A percentile compares a stretch with the other conserved stretches of the same genome.
Evolutionary conservation across 2,888 invertebrate species (phyloP).

Genomic region (Uropetala carovei): DNA sequence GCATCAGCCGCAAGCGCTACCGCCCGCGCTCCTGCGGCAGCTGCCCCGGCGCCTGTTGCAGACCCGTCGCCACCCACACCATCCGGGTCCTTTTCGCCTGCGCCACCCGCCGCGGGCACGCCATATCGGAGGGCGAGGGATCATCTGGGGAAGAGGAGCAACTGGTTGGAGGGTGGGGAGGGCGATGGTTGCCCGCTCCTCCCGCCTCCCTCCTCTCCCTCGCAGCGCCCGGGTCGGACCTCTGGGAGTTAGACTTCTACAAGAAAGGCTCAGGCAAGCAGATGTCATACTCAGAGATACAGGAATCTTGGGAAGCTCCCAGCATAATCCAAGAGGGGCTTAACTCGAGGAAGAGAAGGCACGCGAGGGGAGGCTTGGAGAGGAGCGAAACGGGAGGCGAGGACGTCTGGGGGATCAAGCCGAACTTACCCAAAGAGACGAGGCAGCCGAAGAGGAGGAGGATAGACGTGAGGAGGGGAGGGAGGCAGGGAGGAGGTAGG

Average conservation of each 20-base stretch:
- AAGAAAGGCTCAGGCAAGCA: slow-evolving; percentile 45
- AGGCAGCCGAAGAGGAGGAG: slow-evolving; percentile 39
- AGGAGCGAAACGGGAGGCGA: neutral
- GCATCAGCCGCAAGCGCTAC: slow-evolving; percentile 80
- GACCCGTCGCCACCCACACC: slow-evolving; percentile 80
- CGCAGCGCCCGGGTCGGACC: slow-evolving; percentile 67
- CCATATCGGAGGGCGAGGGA: slow-evolving; percentile 69
- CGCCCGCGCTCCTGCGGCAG: slow-evolving; percentile 82
- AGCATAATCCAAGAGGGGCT: neutral
- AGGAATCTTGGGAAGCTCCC: slow-evolving; percentile 65
- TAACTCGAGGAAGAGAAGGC: neutral
- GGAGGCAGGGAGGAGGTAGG: slow-evolving; percentile 39
- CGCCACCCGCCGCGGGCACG: slow-evolving; percentile 70
- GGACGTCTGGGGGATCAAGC: slow-evolving; percentile 35
- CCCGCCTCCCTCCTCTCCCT: slow-evolving; percentile 65
- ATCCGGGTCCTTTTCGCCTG: slow-evolving; percentile 74
- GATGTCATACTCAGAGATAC: slow-evolving; percentile 49
- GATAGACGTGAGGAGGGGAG: slow-evolving; percentile 35
- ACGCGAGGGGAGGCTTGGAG: neutral
- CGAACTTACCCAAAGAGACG: slow-evolving; percentile 53
- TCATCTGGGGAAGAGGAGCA: slow-evolving; percentile 70
- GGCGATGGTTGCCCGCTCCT: slow-evolving; percentile 71
- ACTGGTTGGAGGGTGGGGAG: slow-evolving; percentile 74
- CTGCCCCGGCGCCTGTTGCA: slow-evolving; percentile 80
- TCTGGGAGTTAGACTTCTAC: slow-evolving; percentile 66